Evolutionary conservation across 2,888 invertebrate genomes (phyloP).

Genomic region (Lampropteryx suffumata): DNA sequence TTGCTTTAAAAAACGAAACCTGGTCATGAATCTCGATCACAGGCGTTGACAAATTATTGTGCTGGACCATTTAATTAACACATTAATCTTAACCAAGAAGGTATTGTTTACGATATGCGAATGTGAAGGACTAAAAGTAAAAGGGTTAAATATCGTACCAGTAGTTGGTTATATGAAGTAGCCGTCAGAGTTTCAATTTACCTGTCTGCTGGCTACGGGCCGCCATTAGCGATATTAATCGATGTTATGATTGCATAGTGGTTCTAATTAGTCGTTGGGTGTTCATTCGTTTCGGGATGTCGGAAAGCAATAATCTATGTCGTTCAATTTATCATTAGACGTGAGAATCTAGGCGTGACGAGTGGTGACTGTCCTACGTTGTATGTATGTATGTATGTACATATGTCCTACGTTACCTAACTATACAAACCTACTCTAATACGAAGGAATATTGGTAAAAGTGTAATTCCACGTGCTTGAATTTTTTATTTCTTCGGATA

Average conservation of each 20-base stretch:
- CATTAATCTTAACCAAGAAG: constrained; percentile 40
- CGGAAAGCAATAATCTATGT: constrained; percentile 19
- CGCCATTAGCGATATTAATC: constrained; percentile 47
- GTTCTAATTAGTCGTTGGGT: constrained; percentile 27
- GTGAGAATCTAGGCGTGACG: neutral
- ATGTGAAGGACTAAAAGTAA: constrained; percentile 63
- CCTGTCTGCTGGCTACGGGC: constrained; percentile 36
- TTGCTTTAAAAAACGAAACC: too few species aligned
- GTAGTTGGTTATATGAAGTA: neutral
- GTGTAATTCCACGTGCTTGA: too few species aligned
- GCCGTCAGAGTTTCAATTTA: constrained; percentile 37
- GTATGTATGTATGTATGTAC: too few species aligned
- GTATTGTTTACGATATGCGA: constrained; percentile 42
- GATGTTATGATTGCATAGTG: constrained; percentile 42
- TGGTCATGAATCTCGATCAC: too few species aligned
- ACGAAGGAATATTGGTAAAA: too few species aligned
- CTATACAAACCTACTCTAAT: too few species aligned
- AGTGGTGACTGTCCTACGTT: too few species aligned
- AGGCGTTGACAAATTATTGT: too few species aligned
- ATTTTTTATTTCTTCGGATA: too few species aligned
- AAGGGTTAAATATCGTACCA: constrained; percentile 34
- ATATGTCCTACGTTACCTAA: too few species aligned
- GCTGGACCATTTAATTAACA: constrained; percentile 48
- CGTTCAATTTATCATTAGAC: constrained; percentile 20
- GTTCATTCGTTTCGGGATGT: constrained; percentile 20